Conservation (phyloP, 2,113 vertebrate species). For the Pluvianellus socialis region DNA sequence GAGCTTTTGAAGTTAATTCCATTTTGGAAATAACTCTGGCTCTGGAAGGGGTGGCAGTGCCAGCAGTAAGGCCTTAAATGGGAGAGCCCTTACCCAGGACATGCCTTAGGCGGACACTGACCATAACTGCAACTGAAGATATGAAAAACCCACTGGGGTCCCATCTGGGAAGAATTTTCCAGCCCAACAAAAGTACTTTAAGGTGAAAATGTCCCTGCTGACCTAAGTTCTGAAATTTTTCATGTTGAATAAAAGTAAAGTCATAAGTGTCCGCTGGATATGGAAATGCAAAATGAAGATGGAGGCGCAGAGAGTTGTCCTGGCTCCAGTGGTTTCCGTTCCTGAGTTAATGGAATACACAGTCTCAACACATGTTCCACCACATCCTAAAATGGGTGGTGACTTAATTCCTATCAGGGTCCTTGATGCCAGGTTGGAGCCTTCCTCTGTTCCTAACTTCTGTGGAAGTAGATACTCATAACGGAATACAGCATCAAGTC, state of each 20-base stretch:
- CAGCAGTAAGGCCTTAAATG: background rate
- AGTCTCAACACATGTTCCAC: background rate
- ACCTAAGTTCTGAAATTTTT: background rate
- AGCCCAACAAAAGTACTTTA: background rate
- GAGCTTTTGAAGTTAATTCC: background rate
- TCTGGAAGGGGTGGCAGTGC: background rate
- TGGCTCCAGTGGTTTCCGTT: background rate
- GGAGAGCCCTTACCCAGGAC: background rate
- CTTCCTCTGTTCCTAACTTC: background rate
- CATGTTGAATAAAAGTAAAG: background rate
- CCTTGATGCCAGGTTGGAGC: background rate
- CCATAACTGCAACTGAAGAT: background rate
- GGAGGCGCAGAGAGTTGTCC: background rate
- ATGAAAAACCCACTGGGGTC: accelerated
- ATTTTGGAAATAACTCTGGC: too few species aligned
- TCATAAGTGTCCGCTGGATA: background rate
- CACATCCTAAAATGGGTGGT: background rate
- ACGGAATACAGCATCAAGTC: background rate
- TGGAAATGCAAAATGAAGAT: background rate
- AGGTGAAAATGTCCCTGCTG: background rate
- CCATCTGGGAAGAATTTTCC: background rate
- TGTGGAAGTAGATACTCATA: background rate
- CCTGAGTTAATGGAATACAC: background rate
- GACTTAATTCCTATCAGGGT: background rate
- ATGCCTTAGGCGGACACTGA: background rate